These are phyloP conservation scores for Tetramorium alpestre DNA, from an alignment of 1,140 invertebrate species.

Conservation along the genomic window DNA sequence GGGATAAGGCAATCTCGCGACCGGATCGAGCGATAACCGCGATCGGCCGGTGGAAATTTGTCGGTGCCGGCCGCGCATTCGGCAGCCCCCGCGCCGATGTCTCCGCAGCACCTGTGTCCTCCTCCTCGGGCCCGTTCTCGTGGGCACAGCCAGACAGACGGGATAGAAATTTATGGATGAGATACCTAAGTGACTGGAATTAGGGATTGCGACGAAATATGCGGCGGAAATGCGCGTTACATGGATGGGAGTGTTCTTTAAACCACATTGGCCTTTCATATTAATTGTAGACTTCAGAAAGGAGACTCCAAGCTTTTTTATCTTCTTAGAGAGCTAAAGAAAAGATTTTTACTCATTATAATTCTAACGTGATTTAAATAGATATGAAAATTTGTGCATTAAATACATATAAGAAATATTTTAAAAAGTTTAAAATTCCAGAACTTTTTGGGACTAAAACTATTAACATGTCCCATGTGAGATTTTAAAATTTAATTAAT, in stretches of 20 bases:
- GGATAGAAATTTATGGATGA: conserved; percentile 40
- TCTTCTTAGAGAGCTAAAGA: background rate
- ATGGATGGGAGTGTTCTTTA: background rate
- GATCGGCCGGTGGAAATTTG: conserved; percentile 78
- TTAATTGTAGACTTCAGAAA: background rate
- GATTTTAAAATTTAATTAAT: background rate
- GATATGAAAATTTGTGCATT: background rate
- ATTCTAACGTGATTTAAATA: background rate
- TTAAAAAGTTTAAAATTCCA: background rate
- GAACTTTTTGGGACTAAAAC: background rate
- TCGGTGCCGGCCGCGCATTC: conserved; percentile 61
- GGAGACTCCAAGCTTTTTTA: background rate
- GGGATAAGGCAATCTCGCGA: conserved; percentile 78
- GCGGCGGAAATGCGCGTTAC: background rate
- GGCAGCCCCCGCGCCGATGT: background rate
- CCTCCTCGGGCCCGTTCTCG: background rate
- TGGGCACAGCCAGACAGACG: background rate
- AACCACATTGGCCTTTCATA: background rate
- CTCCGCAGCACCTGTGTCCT: conserved; percentile 65
- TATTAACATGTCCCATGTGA: background rate
- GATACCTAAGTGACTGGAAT: conserved; percentile 33
- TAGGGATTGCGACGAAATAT: conserved; percentile 7
- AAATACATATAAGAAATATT: background rate
- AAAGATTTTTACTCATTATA: background rate
- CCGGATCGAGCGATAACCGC: conserved; percentile 78